phyloP scores from a whole-genome alignment of 2,888 invertebrate genomes.

The Eristalinus sepulchralis region DNA sequence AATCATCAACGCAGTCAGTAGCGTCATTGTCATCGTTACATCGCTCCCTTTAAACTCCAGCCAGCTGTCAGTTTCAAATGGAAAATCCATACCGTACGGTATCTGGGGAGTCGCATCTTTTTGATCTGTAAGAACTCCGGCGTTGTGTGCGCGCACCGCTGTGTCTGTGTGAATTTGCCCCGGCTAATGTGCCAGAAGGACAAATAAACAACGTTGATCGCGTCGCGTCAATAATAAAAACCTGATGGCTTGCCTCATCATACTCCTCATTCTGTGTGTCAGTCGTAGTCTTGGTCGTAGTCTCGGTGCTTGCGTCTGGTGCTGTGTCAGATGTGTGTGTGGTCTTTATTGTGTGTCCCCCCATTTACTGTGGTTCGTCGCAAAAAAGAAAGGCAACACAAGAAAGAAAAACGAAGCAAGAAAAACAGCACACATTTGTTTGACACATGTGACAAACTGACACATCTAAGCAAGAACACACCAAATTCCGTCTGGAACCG shows the following conservation, averaged over 20 bases:
- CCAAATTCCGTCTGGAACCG: background rate
- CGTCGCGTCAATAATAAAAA: slow-evolving; percentile 49
- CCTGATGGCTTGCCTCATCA: slow-evolving; percentile 9
- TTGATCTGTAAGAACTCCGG: slow-evolving; percentile 34
- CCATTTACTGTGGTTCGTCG: slow-evolving; percentile 20
- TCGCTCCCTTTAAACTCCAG: slow-evolving; percentile 16
- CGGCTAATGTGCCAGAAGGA: slow-evolving; percentile 38
- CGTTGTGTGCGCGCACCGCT: background rate
- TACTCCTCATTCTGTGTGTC: slow-evolving; percentile 9
- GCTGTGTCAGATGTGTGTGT: slow-evolving; percentile 51
- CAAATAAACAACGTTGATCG: slow-evolving; percentile 56
- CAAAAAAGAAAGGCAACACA: slow-evolving; percentile 8
- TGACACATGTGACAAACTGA: slow-evolving; percentile 63
- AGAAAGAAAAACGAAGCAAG: background rate
- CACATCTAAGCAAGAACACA: slow-evolving; percentile 11
- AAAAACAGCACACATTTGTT: slow-evolving; percentile 57
- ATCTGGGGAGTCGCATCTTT: slow-evolving; percentile 46
- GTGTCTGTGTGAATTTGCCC: slow-evolving; percentile 1
- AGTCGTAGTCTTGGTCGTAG: background rate
- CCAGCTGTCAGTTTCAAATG: slow-evolving; percentile 45
- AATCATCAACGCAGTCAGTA: background rate
- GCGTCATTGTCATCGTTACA: background rate
- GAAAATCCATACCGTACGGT: slow-evolving; percentile 40
- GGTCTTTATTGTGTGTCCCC: slow-evolving; percentile 45
- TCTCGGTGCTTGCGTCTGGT: background rate